Percentiles rank a stretch among this genome's conserved stretches.
Conservation (phyloP, 2,797 vertebrate genomes). For the Onychomys arenicola region DNA sequence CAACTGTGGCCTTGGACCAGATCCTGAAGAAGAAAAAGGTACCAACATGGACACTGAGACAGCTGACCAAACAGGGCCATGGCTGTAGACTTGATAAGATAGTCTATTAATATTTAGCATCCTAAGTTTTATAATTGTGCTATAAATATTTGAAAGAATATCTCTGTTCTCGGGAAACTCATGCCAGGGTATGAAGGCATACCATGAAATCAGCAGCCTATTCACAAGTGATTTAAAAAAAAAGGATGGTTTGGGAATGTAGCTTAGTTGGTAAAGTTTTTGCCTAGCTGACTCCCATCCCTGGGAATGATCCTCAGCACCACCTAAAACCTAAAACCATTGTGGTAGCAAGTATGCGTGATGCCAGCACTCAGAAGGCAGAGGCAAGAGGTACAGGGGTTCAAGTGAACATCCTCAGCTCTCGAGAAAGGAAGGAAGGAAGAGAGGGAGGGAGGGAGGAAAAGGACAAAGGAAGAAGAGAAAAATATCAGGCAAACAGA, state of each 20-base stretch:
- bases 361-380: neutral
- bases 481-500: neutral
- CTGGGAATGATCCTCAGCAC: neutral
- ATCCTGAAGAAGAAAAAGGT: neutral
- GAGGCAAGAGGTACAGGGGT: neutral
- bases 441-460: neutral
- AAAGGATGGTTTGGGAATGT: neutral
- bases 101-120: neutral
- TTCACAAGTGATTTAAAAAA: neutral
- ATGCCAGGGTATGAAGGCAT: neutral
- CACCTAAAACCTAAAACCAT: neutral
- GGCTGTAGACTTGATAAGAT: neutral
- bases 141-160: neutral
- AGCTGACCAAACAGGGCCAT: neutral
- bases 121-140: neutral
- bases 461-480: neutral
- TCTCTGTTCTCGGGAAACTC: constrained; percentile 16
- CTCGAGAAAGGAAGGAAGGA: neutral
- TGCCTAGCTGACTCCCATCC: neutral
- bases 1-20: neutral
- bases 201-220: neutral
- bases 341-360: too few species aligned
- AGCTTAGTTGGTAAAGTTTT: neutral
- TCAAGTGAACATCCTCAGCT: neutral
- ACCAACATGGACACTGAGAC: neutral